These are phyloP conservation scores for Tokudaia tokunoshimensis DNA, from an alignment of 2,797 vertebrate genomes.

Conservation along the genomic window DNA sequence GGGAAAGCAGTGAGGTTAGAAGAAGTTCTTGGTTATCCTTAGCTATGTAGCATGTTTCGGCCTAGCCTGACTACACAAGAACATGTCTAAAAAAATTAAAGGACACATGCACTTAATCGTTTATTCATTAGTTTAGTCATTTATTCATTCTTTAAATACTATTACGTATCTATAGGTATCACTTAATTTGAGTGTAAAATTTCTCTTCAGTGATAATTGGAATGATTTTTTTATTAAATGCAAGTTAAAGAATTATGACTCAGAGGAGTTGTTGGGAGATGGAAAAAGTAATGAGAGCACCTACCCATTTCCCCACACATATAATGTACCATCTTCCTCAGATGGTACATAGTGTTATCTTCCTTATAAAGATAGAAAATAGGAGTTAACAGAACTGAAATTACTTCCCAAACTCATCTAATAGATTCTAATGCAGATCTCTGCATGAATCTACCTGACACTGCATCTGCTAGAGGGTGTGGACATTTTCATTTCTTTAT, in stretches of 20 bases:
- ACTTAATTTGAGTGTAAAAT: conserved; percentile 34
- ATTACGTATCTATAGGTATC: conserved; percentile 17
- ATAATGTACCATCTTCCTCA: not conserved
- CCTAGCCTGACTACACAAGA: not conserved
- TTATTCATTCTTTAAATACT: conserved; percentile 31
- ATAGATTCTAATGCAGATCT: not conserved
- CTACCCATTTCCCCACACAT: not conserved
- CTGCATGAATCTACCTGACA: not conserved
- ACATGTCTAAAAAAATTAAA: not conserved
- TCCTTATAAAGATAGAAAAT: not conserved
- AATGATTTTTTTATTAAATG: conserved; percentile 45
- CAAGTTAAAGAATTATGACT: not conserved
- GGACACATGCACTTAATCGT: not conserved
- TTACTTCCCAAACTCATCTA: not conserved
- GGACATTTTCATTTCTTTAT: not conserved
- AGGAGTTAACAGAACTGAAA: not conserved
- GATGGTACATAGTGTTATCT: not conserved
- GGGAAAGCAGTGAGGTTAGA: not conserved
- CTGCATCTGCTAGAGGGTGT: not conserved
- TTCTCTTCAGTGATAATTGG: conserved; percentile 21
- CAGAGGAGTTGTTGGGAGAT: not conserved
- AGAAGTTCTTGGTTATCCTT: not conserved
- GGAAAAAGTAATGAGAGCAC: not conserved
- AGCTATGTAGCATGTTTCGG: not conserved
- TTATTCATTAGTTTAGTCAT: not conserved